Conservation (phyloP, 2,113 vertebrate species). For the Xiphorhynchus elegans region DNA sequence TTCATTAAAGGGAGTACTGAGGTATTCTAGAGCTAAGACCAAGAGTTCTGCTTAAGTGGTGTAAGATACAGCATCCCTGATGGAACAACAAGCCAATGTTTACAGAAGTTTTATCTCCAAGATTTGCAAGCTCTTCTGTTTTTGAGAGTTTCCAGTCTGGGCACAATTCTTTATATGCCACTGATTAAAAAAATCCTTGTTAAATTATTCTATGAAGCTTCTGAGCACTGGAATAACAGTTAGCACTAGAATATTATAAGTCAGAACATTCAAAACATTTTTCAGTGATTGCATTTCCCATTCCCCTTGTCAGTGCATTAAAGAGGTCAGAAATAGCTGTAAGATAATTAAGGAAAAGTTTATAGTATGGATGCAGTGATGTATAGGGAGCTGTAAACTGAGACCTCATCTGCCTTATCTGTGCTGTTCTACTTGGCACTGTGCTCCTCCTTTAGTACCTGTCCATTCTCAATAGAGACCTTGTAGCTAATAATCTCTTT, state of each 20-base stretch:
- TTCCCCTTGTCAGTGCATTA: not conserved
- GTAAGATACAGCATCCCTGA: not conserved
- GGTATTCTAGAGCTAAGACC: not conserved
- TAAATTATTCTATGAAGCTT: not conserved
- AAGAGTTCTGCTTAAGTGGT: not conserved
- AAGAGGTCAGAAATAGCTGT: not conserved
- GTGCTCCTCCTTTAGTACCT: not conserved
- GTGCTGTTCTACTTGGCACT: not conserved
- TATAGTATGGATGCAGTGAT: not conserved
- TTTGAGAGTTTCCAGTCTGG: not conserved
- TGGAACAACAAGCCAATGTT: not conserved
- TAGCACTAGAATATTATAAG: not conserved
- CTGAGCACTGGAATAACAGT: not conserved
- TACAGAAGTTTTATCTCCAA: not conserved
- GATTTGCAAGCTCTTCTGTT: not conserved
- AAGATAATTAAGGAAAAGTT: not conserved
- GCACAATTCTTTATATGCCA: not conserved
- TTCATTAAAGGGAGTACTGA: not conserved
- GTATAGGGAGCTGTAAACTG: not conserved
- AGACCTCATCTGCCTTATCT: not conserved
- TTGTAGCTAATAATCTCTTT: not conserved
- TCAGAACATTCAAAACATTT: not conserved
- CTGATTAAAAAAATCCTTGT: not conserved
- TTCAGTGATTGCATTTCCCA: constrained; percentile 2
- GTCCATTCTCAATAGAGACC: not conserved